phyloP scores from a whole-genome alignment of 2,113 vertebrate genomes.

The Sula dactylatra region DNA sequence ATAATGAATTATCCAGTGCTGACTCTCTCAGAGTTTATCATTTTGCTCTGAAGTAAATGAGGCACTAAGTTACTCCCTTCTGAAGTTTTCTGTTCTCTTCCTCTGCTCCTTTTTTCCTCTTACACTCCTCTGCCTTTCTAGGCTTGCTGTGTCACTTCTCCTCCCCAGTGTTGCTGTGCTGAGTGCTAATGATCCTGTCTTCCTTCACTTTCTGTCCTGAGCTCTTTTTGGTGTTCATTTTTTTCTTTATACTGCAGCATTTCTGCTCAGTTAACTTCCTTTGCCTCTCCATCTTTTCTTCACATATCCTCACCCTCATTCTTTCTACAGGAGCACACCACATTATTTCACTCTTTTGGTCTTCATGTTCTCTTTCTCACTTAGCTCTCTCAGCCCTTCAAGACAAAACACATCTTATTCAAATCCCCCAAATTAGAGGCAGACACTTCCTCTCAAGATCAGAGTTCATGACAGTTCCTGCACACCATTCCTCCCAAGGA shows the following conservation, averaged over 20 bases:
- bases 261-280: background rate
- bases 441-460: background rate
- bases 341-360: background rate
- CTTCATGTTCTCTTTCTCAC: background rate
- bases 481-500: background rate
- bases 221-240: background rate
- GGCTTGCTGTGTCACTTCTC: background rate
- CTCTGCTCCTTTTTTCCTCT: background rate
- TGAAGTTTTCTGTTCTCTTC: background rate
- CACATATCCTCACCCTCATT: background rate
- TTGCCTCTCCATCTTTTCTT: background rate
- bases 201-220: background rate
- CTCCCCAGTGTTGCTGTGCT: background rate
- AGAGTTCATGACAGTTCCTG: background rate
- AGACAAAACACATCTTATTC: background rate
- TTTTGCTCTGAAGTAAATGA: background rate
- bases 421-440: background rate
- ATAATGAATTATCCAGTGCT: background rate
- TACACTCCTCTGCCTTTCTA: background rate
- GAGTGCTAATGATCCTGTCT: background rate
- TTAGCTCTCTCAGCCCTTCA: background rate
- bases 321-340: background rate
- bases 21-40: background rate
- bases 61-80: background rate
- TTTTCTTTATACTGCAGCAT: background rate